phyloP scores from a whole-genome alignment of 2,888 invertebrate species.

The Falcaria lacertinaria region DNA sequence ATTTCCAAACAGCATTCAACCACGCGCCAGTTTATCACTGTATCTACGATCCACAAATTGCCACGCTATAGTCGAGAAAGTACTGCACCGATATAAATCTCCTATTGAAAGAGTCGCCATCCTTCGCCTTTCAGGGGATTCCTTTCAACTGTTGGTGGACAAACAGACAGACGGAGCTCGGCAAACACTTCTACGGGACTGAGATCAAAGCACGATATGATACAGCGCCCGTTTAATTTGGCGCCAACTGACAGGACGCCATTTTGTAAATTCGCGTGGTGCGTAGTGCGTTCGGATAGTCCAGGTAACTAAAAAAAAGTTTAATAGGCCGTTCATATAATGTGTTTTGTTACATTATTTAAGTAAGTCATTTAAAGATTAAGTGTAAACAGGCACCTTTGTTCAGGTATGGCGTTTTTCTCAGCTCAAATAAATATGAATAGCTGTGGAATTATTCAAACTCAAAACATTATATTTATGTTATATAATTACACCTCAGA shows the following conservation, averaged over 20 bases:
- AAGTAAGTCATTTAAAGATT: no score
- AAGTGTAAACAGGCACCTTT: no score
- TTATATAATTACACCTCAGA: no score
- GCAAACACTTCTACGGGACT: slow-evolving; percentile 64
- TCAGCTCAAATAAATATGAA: no score
- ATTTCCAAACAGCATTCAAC: slow-evolving; percentile 12
- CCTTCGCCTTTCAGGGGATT: slow-evolving; percentile 55
- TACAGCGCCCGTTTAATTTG: slow-evolving; percentile 71
- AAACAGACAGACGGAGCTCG: slow-evolving; percentile 57
- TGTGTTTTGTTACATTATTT: no score
- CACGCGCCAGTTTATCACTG: slow-evolving; percentile 43
- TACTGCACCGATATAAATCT: slow-evolving; percentile 71
- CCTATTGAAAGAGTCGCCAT: slow-evolving; percentile 56
- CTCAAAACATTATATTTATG: no score
- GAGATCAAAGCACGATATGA: slow-evolving; percentile 77
- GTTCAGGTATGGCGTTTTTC: no score
- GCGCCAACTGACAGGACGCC: slow-evolving; percentile 70
- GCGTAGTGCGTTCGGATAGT: slow-evolving; percentile 6
- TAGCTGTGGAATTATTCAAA: no score
- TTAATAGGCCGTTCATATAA: no score
- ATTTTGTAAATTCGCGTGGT: slow-evolving; percentile 60
- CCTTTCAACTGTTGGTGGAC: slow-evolving; percentile 59
- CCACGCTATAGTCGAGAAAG: slow-evolving; percentile 59
- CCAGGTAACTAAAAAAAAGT: no score
- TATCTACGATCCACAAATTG: slow-evolving; percentile 75